A percentile compares a stretch with the other conserved stretches of the same genome.
Evolutionary conservation across 2,888 invertebrate genomes (phyloP).

Genomic region (Phalera bucephala): DNA sequence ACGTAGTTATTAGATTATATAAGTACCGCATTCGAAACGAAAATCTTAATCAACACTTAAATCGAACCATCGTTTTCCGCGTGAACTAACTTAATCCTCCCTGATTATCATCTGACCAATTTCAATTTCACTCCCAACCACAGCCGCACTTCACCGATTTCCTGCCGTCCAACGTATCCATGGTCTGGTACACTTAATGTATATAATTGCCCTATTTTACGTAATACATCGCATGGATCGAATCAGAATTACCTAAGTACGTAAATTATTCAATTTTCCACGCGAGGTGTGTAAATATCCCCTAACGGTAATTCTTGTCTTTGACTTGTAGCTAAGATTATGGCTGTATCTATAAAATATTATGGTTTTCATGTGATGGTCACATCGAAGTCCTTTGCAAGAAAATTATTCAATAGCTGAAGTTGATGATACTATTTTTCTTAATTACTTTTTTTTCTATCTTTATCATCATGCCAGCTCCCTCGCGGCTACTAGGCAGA

Average conservation of each 20-base stretch:
- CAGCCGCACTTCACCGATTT: conserved; percentile 26
- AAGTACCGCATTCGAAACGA: background rate
- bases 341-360: no score
- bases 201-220: conserved; percentile 18
- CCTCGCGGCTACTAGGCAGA: no score
- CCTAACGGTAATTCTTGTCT: no score
- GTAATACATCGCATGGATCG: conserved; percentile 14
- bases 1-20: no score
- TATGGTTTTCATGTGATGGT: no score
- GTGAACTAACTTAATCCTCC: conserved; percentile 36
- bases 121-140: conserved; percentile 40
- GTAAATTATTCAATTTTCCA: conserved; percentile 9
- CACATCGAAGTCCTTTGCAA: no score
- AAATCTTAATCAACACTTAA: conserved; percentile 19
- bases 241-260: conserved; percentile 4
- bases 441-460: no score
- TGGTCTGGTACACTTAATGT: conserved; percentile 17
- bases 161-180: conserved; percentile 16
- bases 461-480: no score
- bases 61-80: conserved; percentile 35
- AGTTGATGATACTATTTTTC: no score
- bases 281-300: background rate
- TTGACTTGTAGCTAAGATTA: no score
- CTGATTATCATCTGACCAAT: conserved; percentile 32
- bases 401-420: no score